Evolutionary conservation across 2,888 invertebrate genomes (phyloP), one percentile per base, ranked within the genome.

Genomic region (Dynastes tityus): DNA sequence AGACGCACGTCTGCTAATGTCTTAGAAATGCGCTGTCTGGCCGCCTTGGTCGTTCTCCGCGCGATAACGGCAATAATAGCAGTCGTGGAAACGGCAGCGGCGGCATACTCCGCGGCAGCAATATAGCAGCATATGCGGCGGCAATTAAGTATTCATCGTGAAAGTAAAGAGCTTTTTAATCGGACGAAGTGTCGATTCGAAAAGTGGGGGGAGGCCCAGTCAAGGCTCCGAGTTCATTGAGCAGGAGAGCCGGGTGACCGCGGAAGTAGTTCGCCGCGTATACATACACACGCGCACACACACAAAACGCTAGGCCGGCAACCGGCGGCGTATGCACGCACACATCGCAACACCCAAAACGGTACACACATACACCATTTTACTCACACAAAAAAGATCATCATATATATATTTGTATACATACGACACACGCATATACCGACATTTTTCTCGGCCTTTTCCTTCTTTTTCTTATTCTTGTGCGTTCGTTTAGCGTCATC

Each of bases 201-300:
- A 53, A 53, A 65, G 76, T 64, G 71, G 70, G 63, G 77, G 68
- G 64, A 65, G 64, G 65, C 61, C 61, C 68, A 77, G 68, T 77
- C 77, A 77, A 77, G 77, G 77, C 77, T 77, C 61, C 71, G 70
- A 77, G 77, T 77, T 77, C 77, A 77, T 77, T 77, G 77, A 77
- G 77, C 77, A 77, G 55, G 71, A 71, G 71, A 71, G 71, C 65
- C 74, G 67, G 65, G 67, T 73, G 79, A 71, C 79, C 77, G 71
- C 79, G 79, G 67, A 77, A 77, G 79, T 77, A 73, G 79, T 79
- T 65, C 79, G 74, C 32, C 73, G 53, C 64, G 64, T 73, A 64
- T 49, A 61, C 73, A 77, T 13, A 64, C 13, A 37, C 53, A 16
- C 16, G 55, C 73, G 40, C 70, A 74, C 78, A 73, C 63, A 61